Conservation (phyloP, 1,140 invertebrate species). For the Drosophila lacteicornis region DNA sequence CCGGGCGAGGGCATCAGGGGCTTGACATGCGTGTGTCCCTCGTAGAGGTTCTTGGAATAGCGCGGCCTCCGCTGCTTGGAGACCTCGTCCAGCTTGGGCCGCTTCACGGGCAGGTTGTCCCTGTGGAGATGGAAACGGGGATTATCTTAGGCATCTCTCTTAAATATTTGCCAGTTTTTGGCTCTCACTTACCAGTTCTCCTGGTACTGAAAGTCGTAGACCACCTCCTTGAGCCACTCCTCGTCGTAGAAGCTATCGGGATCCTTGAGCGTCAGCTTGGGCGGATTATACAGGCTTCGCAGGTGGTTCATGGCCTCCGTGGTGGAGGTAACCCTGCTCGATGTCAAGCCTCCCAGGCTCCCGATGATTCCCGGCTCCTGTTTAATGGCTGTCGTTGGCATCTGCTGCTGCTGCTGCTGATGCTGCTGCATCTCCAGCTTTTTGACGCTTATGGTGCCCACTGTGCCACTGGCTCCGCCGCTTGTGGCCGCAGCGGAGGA, state of each 20-base stretch:
- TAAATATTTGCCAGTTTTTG: background rate
- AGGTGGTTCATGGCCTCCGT: conserved; percentile 71
- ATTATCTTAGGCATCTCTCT: background rate
- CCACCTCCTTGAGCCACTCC: conserved; percentile 91
- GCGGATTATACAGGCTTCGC: conserved; percentile 87
- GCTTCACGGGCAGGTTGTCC: conserved; percentile 95
- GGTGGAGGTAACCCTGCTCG: conserved; percentile 31
- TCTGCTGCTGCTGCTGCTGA: conserved; percentile 12
- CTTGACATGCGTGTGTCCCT: conserved; percentile 87
- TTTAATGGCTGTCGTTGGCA: conserved; percentile 41
- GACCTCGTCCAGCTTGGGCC: conserved; percentile 88
- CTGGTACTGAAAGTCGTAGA: conserved; percentile 95
- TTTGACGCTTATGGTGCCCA: conserved; percentile 76
- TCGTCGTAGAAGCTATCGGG: conserved; percentile 91
- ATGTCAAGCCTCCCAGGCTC: conserved; percentile 3
- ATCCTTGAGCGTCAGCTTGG: conserved; percentile 89
- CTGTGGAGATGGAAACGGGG: conserved; percentile 76
- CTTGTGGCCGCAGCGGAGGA: conserved; percentile 5
- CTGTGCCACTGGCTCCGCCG: conserved; percentile 18
- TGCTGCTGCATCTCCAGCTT: conserved; percentile 77
- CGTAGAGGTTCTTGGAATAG: conserved; percentile 86
- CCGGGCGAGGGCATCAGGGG: conserved; percentile 79
- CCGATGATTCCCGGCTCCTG: conserved; percentile 54
- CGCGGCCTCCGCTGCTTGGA: conserved; percentile 61
- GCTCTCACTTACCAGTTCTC: conserved; percentile 90